phyloP scores from a whole-genome alignment of 2,888 invertebrate genomes.

The Hydraecia micacea region DNA sequence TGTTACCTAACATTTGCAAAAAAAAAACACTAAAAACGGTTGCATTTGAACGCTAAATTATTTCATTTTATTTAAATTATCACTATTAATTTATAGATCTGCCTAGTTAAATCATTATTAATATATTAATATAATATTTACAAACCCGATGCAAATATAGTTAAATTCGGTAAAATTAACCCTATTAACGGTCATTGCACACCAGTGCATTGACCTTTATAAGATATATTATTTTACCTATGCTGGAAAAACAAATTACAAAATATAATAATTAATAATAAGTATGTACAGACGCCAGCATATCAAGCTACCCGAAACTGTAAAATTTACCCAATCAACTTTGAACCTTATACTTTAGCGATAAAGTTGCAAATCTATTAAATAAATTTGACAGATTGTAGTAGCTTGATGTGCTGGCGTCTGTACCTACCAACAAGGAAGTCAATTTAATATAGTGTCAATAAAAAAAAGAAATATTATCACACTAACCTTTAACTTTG shows the following conservation, averaged over 20 bases:
- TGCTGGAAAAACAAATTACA: background rate
- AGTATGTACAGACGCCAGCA: too few relatives aligned
- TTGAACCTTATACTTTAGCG: too few relatives aligned
- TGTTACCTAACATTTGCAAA: background rate
- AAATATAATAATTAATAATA: background rate
- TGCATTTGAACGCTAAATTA: background rate
- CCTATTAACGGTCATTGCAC: too few relatives aligned
- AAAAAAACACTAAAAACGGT: background rate
- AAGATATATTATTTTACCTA: background rate
- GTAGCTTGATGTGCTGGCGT: too few relatives aligned
- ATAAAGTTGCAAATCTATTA: too few relatives aligned
- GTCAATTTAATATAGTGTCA: too few relatives aligned
- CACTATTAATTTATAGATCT: background rate
- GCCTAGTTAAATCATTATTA: background rate
- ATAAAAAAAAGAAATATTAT: background rate
- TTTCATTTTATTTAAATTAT: background rate
- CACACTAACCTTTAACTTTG: slow-evolving; percentile 66
- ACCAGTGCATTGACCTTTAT: background rate
- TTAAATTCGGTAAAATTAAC: background rate
- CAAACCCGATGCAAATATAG: background rate
- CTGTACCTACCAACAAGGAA: too few relatives aligned
- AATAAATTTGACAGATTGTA: too few relatives aligned
- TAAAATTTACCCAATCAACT: too few relatives aligned
- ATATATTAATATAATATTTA: background rate
- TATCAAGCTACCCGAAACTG: too few relatives aligned